These are phyloP conservation scores for Orchesella flavescens DNA, from an alignment of 2,888 invertebrate species.

Conservation along the genomic window DNA sequence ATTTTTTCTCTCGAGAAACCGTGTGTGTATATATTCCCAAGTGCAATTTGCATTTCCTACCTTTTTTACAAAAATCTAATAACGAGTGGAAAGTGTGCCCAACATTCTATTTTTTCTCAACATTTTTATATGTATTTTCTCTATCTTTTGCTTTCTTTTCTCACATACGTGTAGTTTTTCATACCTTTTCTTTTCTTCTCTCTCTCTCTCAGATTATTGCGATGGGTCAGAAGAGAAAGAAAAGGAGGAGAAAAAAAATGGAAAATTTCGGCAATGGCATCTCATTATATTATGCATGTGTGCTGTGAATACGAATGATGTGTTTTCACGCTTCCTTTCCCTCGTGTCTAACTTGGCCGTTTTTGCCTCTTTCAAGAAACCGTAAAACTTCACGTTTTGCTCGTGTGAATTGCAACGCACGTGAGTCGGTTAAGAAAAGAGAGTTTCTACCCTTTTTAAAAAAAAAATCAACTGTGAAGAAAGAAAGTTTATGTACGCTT, in stretches of 20 bases:
- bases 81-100: background rate
- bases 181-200: slow-evolving; percentile 5
- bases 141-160: background rate
- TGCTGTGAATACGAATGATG: slow-evolving; percentile 57
- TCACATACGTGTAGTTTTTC: background rate
- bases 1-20: slow-evolving; percentile 23
- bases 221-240: slow-evolving; percentile 3
- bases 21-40: slow-evolving; percentile 35
- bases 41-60: slow-evolving; percentile 55
- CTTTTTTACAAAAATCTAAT: slow-evolving; percentile 46
- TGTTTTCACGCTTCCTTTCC: slow-evolving; percentile 59
- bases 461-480: slow-evolving; percentile 23
- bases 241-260: slow-evolving; percentile 23
- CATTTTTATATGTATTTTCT: background rate
- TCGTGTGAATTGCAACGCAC: slow-evolving; percentile 59
- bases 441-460: slow-evolving; percentile 1
- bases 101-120: background rate
- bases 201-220: slow-evolving; percentile 28
- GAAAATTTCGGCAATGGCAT: slow-evolving; percentile 57
- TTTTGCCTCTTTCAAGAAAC: slow-evolving; percentile 26
- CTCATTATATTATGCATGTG: slow-evolving; percentile 60
- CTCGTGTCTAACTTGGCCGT: slow-evolving; percentile 24
- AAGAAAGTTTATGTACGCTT: slow-evolving; percentile 19
- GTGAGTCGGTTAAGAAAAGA: slow-evolving; percentile 49
- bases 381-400: slow-evolving; percentile 41